Evolutionary conservation across 2,113 vertebrate species (phyloP).

Genomic region (Zosterops lateralis): DNA sequence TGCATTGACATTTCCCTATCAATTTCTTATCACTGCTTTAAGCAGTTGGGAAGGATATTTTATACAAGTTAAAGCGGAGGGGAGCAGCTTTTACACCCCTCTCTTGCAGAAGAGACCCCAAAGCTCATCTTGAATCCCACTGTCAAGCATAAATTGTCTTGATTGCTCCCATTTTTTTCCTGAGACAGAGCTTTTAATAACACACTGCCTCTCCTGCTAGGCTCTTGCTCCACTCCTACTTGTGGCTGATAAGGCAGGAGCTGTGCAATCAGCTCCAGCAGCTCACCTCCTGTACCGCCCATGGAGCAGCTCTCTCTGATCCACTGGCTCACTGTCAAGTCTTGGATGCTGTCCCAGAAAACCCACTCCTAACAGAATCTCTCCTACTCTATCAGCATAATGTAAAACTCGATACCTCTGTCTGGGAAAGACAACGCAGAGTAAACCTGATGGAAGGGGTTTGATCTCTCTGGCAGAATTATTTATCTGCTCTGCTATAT

Average conservation of each 20-base stretch:
- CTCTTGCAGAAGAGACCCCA: neutral
- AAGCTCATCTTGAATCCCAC: neutral
- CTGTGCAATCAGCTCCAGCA: neutral
- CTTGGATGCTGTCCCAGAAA: neutral
- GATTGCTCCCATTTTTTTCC: neutral
- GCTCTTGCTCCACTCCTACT: neutral
- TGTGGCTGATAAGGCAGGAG: neutral
- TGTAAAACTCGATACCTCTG: neutral
- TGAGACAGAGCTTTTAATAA: neutral
- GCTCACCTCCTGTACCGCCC: neutral
- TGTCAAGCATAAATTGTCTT: neutral
- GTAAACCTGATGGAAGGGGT: neutral
- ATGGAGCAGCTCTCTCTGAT: neutral
- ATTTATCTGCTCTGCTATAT: neutral
- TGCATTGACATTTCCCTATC: neutral
- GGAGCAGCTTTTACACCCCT: neutral
- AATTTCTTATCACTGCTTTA: neutral
- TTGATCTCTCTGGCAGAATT: neutral
- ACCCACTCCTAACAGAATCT: neutral
- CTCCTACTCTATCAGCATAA: neutral
- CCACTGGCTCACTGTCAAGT: neutral
- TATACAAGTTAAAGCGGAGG: neutral
- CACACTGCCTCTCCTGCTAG: neutral
- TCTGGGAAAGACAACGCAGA: neutral
- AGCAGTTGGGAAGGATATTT: neutral